Percentiles rank a stretch among this genome's conserved stretches.
phyloP scores from a whole-genome alignment of 2,888 invertebrate genomes.

The Auanema sp. region DNA sequence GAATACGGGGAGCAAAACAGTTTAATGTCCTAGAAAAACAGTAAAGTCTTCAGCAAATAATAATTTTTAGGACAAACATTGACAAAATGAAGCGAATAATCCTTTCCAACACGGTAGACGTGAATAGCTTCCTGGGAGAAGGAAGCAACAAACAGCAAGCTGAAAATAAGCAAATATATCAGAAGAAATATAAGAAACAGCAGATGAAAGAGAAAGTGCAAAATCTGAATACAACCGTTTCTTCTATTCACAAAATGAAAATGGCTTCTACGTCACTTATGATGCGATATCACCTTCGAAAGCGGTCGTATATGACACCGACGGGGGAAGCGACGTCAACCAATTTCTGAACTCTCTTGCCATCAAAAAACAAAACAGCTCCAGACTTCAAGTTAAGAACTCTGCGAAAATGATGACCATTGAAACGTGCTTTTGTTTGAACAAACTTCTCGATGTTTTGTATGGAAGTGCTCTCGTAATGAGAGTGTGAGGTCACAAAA shows the following conservation, averaged over 20 bases:
- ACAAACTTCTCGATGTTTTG: constrained; percentile 1
- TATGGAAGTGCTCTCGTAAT: not conserved
- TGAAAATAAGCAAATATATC: constrained; percentile 2
- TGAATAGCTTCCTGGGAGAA: not conserved
- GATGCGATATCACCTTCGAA: not conserved
- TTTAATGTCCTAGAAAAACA: not conserved
- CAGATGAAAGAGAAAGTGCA: not conserved
- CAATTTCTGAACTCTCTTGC: not conserved
- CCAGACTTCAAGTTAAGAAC: constrained; percentile 2
- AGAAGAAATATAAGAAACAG: not conserved
- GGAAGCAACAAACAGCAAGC: constrained; percentile 6
- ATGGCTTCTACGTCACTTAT: not conserved
- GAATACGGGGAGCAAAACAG: not conserved
- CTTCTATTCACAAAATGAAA: not conserved
- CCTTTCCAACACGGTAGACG: too few species aligned
- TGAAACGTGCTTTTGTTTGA: not conserved
- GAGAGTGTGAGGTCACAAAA: not conserved
- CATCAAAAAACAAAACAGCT: constrained; percentile 3
- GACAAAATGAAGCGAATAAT: too few species aligned
- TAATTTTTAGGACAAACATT: not conserved
- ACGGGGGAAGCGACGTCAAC: not conserved
- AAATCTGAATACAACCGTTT: not conserved
- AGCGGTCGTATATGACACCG: not conserved
- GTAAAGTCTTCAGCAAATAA: not conserved
- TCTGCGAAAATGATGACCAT: not conserved